phyloP scores from a whole-genome alignment of 2,888 invertebrate species.

The Plagodis pulveraria region DNA sequence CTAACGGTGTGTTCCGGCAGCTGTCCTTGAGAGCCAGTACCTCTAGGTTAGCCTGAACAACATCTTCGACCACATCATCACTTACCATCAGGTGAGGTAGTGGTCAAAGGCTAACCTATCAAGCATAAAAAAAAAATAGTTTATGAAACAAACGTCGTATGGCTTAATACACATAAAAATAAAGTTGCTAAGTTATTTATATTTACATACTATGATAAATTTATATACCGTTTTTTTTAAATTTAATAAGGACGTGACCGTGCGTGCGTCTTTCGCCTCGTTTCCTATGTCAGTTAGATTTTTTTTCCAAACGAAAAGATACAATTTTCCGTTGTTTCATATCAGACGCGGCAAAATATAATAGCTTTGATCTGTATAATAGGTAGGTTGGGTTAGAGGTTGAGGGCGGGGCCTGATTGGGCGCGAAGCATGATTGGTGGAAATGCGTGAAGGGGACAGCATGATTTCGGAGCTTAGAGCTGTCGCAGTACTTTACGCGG shows the following conservation, averaged over 20 bases:
- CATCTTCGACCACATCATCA: too few relatives aligned
- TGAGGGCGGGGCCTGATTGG: conserved; percentile 60
- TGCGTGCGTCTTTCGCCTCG: conserved; percentile 22
- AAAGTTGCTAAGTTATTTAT: not conserved
- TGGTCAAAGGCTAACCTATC: too few relatives aligned
- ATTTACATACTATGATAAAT: not conserved
- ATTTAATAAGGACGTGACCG: conserved; percentile 33
- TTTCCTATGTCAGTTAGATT: conserved; percentile 29
- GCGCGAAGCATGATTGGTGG: conserved; percentile 58
- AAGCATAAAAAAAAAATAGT: too few relatives aligned
- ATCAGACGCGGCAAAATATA: conserved; percentile 66
- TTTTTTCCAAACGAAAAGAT: conserved; percentile 64
- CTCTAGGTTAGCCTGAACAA: too few relatives aligned
- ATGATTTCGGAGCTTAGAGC: conserved; percentile 4
- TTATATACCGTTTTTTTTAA: conserved; percentile 14
- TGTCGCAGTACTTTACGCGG: not conserved
- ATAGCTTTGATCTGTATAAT: conserved; percentile 70
- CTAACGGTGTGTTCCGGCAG: too few relatives aligned
- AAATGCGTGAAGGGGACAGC: conserved; percentile 49
- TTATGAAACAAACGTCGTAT: too few relatives aligned
- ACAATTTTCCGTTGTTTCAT: conserved; percentile 63
- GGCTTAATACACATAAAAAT: too few relatives aligned
- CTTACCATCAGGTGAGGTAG: too few relatives aligned
- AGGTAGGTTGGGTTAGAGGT: conserved; percentile 68
- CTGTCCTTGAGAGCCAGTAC: too few relatives aligned